Evolutionary conservation across 2,797 vertebrate genomes (phyloP), one percentile per base, ranked within the genome.

Genomic region (Sebastolobus alascanus): DNA sequence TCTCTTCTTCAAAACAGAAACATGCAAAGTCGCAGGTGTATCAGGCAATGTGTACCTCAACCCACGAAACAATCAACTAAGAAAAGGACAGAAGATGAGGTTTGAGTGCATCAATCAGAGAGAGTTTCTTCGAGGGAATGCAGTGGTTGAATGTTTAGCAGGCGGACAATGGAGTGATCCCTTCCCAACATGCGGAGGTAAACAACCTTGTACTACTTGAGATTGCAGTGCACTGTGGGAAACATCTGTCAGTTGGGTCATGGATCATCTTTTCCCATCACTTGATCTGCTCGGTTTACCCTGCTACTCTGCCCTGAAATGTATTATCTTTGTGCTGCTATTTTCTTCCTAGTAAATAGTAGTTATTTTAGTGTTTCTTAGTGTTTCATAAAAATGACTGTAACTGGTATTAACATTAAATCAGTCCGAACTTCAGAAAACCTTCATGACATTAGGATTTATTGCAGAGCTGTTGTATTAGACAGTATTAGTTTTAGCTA

Each of bases 121-220:
- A 3, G 10, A 71, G 0, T 0, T 0, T 16, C 8, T 91, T 22
- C 29, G 0, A 5, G 87, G 89, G 4, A 74, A 18, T 0, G 0
- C 1, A 29, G 29, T 4, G 1, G 33, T 90, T 46, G 13, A 64
- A 60, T 92, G 91, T 82, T 68, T 68, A 18, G 35, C 2, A 11
- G n/a, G 35, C 4, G 89, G 79, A 58, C 6, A 16, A 4, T 93
- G 90, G 86, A 92, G 82, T 56, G 1, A 3, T 29, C 10, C 27
- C 16, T 68, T 84, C 35, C 92, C 92, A 61, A 85, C 29, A 29
- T 92, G 91, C 68, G 70, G n/a, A 87, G 29, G 87, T 92, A 79
- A 77, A 68, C 43, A 50, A 50, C 43, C 43, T 50, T 50, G 43
- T 50, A 38, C 20, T 25, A 25, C 12, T 2, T 37, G 12, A 61